Conservation (phyloP, 2,797 vertebrate genomes). For the Brachyrhaphis roseni region DNA sequence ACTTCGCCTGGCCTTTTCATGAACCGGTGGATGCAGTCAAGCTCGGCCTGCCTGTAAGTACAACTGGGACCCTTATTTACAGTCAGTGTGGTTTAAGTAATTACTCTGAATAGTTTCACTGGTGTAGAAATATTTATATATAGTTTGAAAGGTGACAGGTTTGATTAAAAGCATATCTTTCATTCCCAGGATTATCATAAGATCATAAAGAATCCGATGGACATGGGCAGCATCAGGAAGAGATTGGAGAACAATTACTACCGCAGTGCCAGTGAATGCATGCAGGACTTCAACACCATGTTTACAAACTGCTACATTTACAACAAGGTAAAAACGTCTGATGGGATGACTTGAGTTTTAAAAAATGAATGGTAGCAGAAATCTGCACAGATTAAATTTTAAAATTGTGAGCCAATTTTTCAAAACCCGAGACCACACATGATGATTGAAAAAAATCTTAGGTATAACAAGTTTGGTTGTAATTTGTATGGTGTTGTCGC, state of each 20-base stretch:
- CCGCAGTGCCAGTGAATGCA: slow-evolving; percentile 90
- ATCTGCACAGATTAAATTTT: too few species aligned
- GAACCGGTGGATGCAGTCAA: slow-evolving; percentile 91
- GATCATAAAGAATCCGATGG: slow-evolving; percentile 96
- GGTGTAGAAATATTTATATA: not conserved
- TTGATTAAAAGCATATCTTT: not conserved
- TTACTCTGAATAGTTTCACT: not conserved
- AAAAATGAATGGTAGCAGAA: not conserved
- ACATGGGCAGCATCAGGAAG: slow-evolving; percentile 94
- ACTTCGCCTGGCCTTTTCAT: slow-evolving; percentile 96
- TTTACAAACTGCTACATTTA: slow-evolving; percentile 98
- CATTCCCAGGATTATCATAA: slow-evolving; percentile 90
- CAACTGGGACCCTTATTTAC: not conserved
- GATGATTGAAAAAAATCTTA: too few species aligned
- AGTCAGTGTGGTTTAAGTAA: not conserved
- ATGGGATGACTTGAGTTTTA: not conserved
- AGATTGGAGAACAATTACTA: slow-evolving; percentile 92
- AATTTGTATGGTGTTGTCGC: too few species aligned
- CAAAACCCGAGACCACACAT: too few species aligned
- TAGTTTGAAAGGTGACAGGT: not conserved
- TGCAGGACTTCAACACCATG: slow-evolving; percentile 99
- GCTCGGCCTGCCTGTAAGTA: slow-evolving; percentile 87
- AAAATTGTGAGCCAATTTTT: too few species aligned
- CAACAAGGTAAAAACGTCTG: slow-evolving; percentile 85
- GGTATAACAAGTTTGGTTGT: too few species aligned